Conservation (phyloP, 2,113 vertebrate genomes). For the Syrrhaptes paradoxus region DNA sequence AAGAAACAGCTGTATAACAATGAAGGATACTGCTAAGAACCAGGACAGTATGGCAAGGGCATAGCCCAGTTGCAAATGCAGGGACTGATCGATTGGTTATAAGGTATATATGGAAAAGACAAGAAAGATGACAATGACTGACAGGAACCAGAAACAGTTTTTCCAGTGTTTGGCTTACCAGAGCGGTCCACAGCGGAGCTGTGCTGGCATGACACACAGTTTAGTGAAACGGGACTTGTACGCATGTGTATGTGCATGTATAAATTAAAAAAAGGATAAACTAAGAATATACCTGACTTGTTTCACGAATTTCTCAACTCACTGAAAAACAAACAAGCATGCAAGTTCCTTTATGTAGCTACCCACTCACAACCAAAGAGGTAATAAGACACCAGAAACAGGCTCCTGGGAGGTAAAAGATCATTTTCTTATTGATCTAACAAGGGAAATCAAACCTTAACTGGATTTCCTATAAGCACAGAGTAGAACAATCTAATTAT, state of each 20-base stretch:
- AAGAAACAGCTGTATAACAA: not conserved
- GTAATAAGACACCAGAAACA: slow-evolving; percentile 22
- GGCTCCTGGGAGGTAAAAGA: slow-evolving; percentile 33
- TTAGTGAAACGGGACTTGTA: not conserved
- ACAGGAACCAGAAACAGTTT: not conserved
- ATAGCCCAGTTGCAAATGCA: not conserved
- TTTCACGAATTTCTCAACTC: slow-evolving; percentile 9
- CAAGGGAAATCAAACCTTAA: slow-evolving; percentile 57
- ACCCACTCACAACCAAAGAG: not conserved
- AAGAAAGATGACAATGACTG: not conserved
- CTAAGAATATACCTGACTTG: not conserved
- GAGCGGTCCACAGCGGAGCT: not conserved
- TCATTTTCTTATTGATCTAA: slow-evolving; percentile 59
- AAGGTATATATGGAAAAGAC: not conserved
- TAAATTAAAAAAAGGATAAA: not conserved
- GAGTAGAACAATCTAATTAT: slow-evolving; percentile 51
- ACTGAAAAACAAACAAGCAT: slow-evolving; percentile 8
- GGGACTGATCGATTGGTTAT: not conserved
- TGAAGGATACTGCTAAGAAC: not conserved
- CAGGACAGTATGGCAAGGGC: not conserved
- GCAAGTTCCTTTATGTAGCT: not conserved
- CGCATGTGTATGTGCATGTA: not conserved
- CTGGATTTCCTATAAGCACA: slow-evolving; percentile 39
- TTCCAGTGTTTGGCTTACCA: not conserved
- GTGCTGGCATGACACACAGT: not conserved